Percentiles rank a stretch among this genome's conserved stretches.
phyloP scores from a whole-genome alignment of 2,888 invertebrate genomes.

The Helobdella robusta region DNA sequence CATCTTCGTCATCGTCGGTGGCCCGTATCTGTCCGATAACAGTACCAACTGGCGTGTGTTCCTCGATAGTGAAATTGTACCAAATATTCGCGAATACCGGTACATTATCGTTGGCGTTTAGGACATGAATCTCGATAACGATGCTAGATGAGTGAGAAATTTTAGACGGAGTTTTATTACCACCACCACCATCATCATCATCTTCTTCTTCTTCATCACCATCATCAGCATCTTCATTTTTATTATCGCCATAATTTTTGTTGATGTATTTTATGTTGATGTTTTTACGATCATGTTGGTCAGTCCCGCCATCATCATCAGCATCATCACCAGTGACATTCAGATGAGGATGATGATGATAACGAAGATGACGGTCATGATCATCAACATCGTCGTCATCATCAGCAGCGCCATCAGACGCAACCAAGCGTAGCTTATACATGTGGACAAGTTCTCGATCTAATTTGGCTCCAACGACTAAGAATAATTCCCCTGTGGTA shows the following conservation, averaged over 20 bases:
- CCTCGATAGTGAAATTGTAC: constrained; percentile 2
- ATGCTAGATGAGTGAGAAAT: background rate
- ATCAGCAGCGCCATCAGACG: background rate
- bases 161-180: too few relatives aligned
- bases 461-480: background rate
- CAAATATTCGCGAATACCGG: constrained; percentile 2
- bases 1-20: constrained; percentile 1
- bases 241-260: too few relatives aligned
- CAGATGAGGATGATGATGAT: too few relatives aligned
- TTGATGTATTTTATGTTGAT: too few relatives aligned
- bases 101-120: constrained; percentile 9
- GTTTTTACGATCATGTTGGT: too few relatives aligned
- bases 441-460: background rate
- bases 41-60: background rate
- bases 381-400: too few relatives aligned
- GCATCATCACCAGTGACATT: too few relatives aligned
- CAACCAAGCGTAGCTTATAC: background rate
- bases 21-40: constrained; percentile 4
- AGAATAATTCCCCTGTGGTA: background rate
- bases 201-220: too few relatives aligned
- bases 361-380: too few relatives aligned
- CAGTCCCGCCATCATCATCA: too few relatives aligned
- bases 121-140: background rate
- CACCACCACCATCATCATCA: too few relatives aligned
- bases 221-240: too few relatives aligned